Conservation (phyloP, 2,113 vertebrate genomes). For the Chaetura pelagica region DNA sequence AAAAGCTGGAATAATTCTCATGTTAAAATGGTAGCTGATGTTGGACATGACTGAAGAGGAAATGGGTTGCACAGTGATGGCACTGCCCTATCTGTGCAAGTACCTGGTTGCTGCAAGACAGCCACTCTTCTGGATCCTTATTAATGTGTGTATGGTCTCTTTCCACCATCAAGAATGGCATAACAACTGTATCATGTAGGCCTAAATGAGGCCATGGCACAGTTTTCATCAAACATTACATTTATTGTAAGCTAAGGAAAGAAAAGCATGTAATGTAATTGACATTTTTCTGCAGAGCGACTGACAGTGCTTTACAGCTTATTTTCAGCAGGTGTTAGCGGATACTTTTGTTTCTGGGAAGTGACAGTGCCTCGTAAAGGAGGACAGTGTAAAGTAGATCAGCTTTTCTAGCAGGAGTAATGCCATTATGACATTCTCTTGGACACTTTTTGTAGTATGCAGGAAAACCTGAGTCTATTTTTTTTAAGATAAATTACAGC, state of each 20-base stretch:
- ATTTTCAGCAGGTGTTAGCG: slow-evolving; percentile 37
- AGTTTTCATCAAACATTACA: slow-evolving; percentile 23
- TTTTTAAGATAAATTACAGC: slow-evolving; percentile 70
- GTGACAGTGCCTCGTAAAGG: slow-evolving; percentile 59
- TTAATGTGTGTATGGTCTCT: neutral
- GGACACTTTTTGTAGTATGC: slow-evolving; percentile 37
- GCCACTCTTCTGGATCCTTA: neutral
- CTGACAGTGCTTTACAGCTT: slow-evolving; percentile 65
- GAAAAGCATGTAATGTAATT: slow-evolving; percentile 13
- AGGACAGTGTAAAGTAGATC: slow-evolving; percentile 65
- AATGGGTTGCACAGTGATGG: neutral
- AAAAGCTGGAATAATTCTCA: neutral
- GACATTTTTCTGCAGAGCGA: slow-evolving; percentile 53
- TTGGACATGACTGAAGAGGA: neutral
- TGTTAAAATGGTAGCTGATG: neutral
- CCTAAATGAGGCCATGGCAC: slow-evolving; percentile 19
- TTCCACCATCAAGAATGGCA: neutral
- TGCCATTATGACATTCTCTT: slow-evolving; percentile 61
- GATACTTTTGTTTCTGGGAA: slow-evolving; percentile 62
- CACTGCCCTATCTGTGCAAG: neutral
- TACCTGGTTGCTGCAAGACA: neutral
- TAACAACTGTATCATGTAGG: slow-evolving; percentile 5
- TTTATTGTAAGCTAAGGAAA: neutral
- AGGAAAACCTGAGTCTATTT: slow-evolving; percentile 51
- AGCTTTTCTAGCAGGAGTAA: slow-evolving; percentile 63